phyloP scores from a whole-genome alignment of 2,797 vertebrate genomes.

The Danio aesculapii region DNA sequence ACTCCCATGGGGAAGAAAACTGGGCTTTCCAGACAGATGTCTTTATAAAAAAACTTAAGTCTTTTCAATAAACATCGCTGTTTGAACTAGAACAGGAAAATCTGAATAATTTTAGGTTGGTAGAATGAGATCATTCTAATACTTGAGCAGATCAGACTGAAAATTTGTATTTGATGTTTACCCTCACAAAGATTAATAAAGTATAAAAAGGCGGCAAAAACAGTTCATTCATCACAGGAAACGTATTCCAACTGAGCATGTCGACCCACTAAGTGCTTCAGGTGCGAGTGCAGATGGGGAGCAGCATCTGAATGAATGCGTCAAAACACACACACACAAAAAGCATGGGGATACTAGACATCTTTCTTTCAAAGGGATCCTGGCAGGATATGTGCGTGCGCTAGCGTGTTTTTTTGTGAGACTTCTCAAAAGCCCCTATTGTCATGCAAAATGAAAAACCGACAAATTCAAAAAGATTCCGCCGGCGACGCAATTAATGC shows the following conservation, averaged over 20 bases:
- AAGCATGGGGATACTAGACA: slow-evolving; percentile 73
- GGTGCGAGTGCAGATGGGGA: slow-evolving; percentile 53
- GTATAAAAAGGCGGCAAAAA: background rate
- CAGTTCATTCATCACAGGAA: background rate
- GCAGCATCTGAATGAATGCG: slow-evolving; percentile 63
- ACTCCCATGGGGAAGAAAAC: slow-evolving; percentile 46
- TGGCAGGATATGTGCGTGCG: slow-evolving; percentile 59
- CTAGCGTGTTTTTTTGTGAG: slow-evolving; percentile 12
- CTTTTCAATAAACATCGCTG: background rate
- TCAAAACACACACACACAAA: slow-evolving; percentile 63
- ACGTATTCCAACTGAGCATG: background rate
- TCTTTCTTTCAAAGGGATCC: slow-evolving; percentile 64
- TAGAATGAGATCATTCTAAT: background rate
- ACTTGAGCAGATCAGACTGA: background rate
- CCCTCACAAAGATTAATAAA: background rate
- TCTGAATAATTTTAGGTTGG: background rate
- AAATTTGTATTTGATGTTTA: background rate
- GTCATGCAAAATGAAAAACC: slow-evolving; percentile 78
- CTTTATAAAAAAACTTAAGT: slow-evolving; percentile 23
- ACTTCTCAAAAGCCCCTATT: slow-evolving; percentile 71
- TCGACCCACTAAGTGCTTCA: background rate
- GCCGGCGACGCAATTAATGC: slow-evolving; percentile 75
- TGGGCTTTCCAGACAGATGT: slow-evolving; percentile 37
- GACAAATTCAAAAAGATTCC: slow-evolving; percentile 72
- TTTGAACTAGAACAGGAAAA: background rate